Evolutionary conservation across 2,888 invertebrate genomes (phyloP), one percentile per base, ranked within the genome.

Genomic region (Aelia acuminata): DNA sequence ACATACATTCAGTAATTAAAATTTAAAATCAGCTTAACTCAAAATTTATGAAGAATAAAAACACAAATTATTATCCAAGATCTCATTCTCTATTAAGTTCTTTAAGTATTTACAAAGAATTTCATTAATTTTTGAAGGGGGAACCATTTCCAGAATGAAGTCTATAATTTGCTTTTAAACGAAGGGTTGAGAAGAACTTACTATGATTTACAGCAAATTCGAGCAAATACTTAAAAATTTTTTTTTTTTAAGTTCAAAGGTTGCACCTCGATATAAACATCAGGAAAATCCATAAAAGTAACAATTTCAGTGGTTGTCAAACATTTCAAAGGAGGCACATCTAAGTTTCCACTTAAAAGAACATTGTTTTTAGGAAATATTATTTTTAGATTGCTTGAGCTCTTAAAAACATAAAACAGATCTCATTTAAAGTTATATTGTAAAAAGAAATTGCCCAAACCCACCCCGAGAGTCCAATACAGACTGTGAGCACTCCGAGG

Each of bases 221-320:
- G 13, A 80, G n/a, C 5, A 43, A 4, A n/a, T 80, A 3, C 15
- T 80, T 80, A 43, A 80, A 20, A 80, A 80, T 22, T 1, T 43
- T 43, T 11, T n/a, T 80, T 80, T 80, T 43, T 80, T n/a, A 80
- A n/a, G n/a, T 13, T 80, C 39, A n/a, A 43, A n/a, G 80, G 80
- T 43, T 80, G 10, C 11, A 80, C 22, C n/a, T 80, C 43, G 43
- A 80, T 11, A 43, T 43, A 11, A 13, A 80, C n/a, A 47, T 80
- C n/a, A 80, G 80, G 80, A 80, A 43, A 80, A 47, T 80, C n/a
- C 43, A 80, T 80, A 8, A 43, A 80, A 80, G 80, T 43, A 8
- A 43, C 43, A 43, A 80, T 80, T 43, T 39, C n/a, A 43, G 43
- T 39, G 7, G 35, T 11, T n/a, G 80, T 80, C 20, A n/a, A 43